Evolutionary conservation across 2,113 vertebrate species (phyloP), one percentile per base, ranked within the genome.

Genomic region (Epinephelus moara): DNA sequence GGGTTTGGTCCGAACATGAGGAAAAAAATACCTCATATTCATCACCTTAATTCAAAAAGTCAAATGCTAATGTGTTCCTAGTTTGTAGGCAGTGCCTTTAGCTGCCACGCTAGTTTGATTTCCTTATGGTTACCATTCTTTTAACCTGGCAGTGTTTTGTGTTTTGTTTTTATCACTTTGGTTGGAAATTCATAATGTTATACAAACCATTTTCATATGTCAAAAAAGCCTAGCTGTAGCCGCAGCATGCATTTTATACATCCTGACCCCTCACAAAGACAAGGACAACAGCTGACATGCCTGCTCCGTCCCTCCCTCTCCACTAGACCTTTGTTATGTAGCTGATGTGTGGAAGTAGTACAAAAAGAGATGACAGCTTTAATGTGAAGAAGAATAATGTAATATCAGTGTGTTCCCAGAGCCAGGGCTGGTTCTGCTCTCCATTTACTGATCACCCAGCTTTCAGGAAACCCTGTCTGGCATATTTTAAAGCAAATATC

Each of bases 281-380:
- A 70, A 68, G 80, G 71, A 87, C 78, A 85, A 88, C 88, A 89
- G 88, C 90, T 92, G 88, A 90, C 83, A 81, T 52, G 84, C 89
- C 79, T 85, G 85, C 83, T 55, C 73, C 12, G 18, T 72, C 88
- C 79, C 90, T 71, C 75, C 85, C 49, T 4, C 61, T 50, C 70
- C 70, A 71, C 84, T 75, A 78, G 78, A 86, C 81, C 60, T 85
- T 82, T 78, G 89, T 89, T 76, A 76, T 78, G 33, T 42, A 23
- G 30, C 73, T 75, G 82, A 75, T 56, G 61, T 53, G 61, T 33
- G 56, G 66, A 68, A 75, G 49, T 50, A 72, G 49, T 80, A 81
- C 80, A 92, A 91, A 91, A 88, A 85, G 72, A 86, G 67, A 85
- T 75, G 91, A 86, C 75, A 72, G 81, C 90, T 91, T 86, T 83